Conservation (phyloP, 2,888 invertebrate species). For the Proisotoma minuta region DNA sequence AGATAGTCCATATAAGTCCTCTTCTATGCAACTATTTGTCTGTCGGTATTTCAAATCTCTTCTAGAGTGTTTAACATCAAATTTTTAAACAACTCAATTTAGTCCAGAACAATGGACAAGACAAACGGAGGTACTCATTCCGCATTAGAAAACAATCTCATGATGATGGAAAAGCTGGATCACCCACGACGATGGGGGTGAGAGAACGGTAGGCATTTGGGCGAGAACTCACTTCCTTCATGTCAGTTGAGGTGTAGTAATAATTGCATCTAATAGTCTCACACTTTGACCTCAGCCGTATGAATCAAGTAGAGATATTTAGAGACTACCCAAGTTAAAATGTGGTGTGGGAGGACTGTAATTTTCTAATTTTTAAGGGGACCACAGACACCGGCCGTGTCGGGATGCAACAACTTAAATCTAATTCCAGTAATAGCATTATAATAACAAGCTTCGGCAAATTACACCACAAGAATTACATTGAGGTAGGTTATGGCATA, state of each 20-base stretch:
- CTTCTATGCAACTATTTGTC: too few relatives aligned
- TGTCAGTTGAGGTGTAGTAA: conserved; percentile 2
- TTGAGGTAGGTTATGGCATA: neutral
- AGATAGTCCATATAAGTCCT: too few relatives aligned
- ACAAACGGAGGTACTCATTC: conserved; percentile 2
- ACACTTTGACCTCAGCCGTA: conserved; percentile 13
- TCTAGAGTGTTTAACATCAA: neutral
- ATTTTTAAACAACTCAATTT: neutral
- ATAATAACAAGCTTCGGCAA: neutral
- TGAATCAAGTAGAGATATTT: neutral
- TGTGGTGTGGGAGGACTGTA: neutral
- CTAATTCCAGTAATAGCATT: neutral
- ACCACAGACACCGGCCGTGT: neutral
- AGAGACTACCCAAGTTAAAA: neutral
- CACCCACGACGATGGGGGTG: conserved; percentile 8
- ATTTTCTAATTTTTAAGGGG: neutral
- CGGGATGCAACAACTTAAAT: neutral
- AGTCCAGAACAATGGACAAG: neutral
- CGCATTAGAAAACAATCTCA: neutral
- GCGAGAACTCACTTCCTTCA: neutral
- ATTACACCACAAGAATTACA: neutral
- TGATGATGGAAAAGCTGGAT: conserved; percentile 13
- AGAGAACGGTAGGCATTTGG: neutral
- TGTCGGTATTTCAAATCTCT: neutral
- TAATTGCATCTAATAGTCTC: conserved; percentile 13